Percentiles rank a stretch among this genome's conserved stretches.
Conservation (phyloP, 2,113 vertebrate genomes). For the Thamnophis sirtalis region DNA sequence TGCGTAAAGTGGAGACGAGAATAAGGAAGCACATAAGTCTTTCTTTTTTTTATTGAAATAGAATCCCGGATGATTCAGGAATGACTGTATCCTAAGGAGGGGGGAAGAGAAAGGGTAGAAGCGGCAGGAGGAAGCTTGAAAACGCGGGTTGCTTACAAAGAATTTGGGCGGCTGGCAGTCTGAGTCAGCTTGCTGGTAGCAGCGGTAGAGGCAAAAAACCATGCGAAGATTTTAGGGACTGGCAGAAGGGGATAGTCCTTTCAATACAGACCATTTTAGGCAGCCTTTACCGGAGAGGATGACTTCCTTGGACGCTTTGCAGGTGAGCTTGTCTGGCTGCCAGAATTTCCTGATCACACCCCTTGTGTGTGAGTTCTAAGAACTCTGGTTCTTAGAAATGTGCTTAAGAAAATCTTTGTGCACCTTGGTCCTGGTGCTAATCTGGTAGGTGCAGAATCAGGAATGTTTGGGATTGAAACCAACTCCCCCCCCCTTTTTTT, state of each 20-base stretch:
- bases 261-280: background rate
- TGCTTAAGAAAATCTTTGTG: background rate
- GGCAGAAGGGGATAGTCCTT: background rate
- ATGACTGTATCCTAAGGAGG: background rate
- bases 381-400: background rate
- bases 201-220: background rate
- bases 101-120: background rate
- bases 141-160: background rate
- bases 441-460: background rate
- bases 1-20: background rate
- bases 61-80: conserved; percentile 19
- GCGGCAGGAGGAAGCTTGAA: background rate
- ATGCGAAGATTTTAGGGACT: background rate
- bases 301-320: background rate
- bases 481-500: background rate
- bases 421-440: background rate
- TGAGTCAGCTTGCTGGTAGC: background rate
- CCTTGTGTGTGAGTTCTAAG: no score
- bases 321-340: background rate
- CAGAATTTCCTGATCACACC: background rate
- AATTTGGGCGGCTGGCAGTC: background rate
- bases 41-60: background rate
- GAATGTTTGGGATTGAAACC: background rate
- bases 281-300: background rate
- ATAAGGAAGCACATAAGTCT: background rate